Conservation (phyloP, 2,888 invertebrate species). For the Hetaerina titia region DNA sequence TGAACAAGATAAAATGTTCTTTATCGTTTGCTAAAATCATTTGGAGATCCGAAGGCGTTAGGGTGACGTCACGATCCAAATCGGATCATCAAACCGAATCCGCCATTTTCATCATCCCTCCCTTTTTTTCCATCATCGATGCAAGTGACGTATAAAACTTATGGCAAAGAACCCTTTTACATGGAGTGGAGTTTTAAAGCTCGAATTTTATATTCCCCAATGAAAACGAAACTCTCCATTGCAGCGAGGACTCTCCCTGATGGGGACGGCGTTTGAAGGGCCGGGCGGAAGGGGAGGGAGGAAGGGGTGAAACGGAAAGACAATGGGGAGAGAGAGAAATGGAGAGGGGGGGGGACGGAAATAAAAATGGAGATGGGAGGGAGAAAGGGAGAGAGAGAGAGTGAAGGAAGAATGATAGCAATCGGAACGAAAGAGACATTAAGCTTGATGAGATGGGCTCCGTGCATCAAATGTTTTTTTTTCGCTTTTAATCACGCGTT, state of each 20-base stretch:
- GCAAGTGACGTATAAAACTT: slow-evolving; percentile 42
- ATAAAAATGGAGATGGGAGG: background rate
- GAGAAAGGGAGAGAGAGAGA: background rate
- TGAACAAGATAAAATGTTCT: background rate
- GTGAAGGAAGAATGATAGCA: slow-evolving; percentile 32
- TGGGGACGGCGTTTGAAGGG: slow-evolving; percentile 14
- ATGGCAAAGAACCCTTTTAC: slow-evolving; percentile 41
- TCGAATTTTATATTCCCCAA: slow-evolving; percentile 50
- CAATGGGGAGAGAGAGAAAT: background rate
- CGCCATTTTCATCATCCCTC: slow-evolving; percentile 5
- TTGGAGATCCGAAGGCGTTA: background rate
- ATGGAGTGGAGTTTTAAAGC: slow-evolving; percentile 59
- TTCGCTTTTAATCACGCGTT: slow-evolving; percentile 62
- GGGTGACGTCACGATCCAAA: background rate
- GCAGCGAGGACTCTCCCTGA: slow-evolving; percentile 44
- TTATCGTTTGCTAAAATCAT: background rate
- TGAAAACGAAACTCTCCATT: slow-evolving; percentile 57
- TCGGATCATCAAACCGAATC: background rate
- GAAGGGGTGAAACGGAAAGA: background rate
- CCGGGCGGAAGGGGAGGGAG: background rate
- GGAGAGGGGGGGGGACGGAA: background rate
- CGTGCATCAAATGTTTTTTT: slow-evolving; percentile 48
- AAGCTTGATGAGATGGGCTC: slow-evolving; percentile 66
- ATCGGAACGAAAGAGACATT: slow-evolving; percentile 59
- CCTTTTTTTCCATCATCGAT: background rate